Conservation (phyloP, 2,113 vertebrate species). For the Thermophis baileyi region DNA sequence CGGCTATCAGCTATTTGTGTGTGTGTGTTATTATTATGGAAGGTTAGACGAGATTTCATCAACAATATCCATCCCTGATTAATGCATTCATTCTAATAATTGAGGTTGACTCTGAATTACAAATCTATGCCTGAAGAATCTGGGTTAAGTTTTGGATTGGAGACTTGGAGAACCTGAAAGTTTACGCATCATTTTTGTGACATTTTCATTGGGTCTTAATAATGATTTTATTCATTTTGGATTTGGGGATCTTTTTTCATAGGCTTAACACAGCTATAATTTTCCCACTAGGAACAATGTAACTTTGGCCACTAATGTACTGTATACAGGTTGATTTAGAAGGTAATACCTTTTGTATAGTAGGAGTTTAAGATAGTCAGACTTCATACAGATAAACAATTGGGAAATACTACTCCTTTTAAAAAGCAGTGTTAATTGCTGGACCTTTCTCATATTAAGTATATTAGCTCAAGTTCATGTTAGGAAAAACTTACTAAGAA, state of each 20-base stretch:
- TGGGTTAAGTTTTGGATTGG: neutral
- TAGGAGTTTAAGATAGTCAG: neutral
- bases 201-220: neutral
- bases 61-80: neutral
- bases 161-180: neutral
- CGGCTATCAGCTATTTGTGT: neutral
- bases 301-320: neutral
- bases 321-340: neutral
- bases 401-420: neutral
- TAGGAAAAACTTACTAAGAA: neutral
- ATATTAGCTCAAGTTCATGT: neutral
- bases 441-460: neutral
- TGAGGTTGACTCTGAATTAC: neutral
- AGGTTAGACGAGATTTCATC: neutral
- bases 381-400: neutral
- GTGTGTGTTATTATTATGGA: neutral
- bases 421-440: neutral
- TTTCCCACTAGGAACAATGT: neutral
- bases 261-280: neutral
- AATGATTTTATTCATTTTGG: neutral
- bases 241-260: neutral
- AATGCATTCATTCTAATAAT: neutral
- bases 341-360: neutral
- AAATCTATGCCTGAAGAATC: neutral
- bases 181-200: neutral